Conservation (phyloP, 2,113 vertebrate genomes). For the Mionectes macconnelli region DNA sequence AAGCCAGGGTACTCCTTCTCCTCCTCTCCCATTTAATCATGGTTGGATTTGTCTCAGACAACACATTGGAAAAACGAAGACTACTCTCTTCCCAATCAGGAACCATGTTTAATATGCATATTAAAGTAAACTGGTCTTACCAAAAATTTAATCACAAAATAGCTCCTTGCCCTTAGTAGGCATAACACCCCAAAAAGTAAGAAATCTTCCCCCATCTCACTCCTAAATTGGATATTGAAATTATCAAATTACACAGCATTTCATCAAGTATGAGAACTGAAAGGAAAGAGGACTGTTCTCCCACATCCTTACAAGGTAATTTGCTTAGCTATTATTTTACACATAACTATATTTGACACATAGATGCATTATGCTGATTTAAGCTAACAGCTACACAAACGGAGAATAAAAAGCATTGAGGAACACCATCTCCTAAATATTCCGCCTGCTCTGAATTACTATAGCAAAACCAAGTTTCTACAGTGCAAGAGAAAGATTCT, state of each 20-base stretch:
- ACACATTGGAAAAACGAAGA: neutral
- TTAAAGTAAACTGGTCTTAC: neutral
- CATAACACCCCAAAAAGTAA: neutral
- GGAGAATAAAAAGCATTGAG: neutral
- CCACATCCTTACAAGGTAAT: neutral
- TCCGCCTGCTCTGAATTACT: neutral
- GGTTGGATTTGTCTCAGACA: neutral
- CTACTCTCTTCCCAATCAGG: neutral
- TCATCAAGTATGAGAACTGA: neutral
- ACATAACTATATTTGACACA: neutral
- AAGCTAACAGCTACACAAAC: neutral
- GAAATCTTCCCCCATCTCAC: neutral
- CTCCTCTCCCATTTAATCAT: neutral
- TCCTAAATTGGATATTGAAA: neutral
- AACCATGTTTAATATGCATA: neutral
- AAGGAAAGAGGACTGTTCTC: neutral
- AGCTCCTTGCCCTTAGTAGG: neutral
- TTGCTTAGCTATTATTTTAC: neutral
- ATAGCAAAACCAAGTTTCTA: neutral
- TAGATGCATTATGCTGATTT: neutral
- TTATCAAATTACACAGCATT: neutral
- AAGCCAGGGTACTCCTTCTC: neutral
- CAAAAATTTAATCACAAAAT: neutral
- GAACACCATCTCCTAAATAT: neutral
- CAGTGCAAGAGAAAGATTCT: neutral